Evolutionary conservation across 2,797 vertebrate genomes (phyloP), one percentile per base, ranked within the genome.

Genomic region (Neoniphon sammara): DNA sequence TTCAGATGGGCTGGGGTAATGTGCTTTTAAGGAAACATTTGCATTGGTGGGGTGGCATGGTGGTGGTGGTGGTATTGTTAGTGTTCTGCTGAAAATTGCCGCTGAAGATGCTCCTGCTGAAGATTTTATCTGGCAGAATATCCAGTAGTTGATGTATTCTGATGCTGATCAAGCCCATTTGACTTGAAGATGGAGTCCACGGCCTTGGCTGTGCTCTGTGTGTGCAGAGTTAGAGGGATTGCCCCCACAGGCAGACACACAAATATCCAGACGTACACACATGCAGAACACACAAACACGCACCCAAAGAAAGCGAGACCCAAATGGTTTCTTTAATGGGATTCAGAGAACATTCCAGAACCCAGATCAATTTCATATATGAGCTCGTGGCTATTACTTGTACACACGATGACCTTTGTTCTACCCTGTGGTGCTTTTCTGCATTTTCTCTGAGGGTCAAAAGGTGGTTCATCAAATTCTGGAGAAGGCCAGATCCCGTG

Each of bases 291-390:
- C 20, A 34, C 31, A 34, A 5, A 34, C 31, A 34, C 54, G 17
- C 54, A 46, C 44, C 15, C 14, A 58, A 34, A 34, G 31, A 61
- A 23, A 42, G 3, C 23, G 34, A 66, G 20, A 15, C 8, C 44
- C 30, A 57, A 14, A 39, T 46, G 30, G 57, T 52, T 34, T 46
- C 20, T 50, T 67, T 63, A 52, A 53, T 69, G 64, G 20, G 27
- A 47, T 36, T 63, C 56, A 8, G 63, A 6, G 58, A 34, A 6
- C 34, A 31, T 67, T 58, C 44, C 58, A 50, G 25, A 34, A 7
- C 2, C 23, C 14, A 18, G 49, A 62, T 63, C 11, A 17, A 62
- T 59, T 36, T 52, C 18, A 76, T 36, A 34, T 60, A 31, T 52
- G 57, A 52, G 65, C 31, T 50, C 0, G 14, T 23, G 59, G 54